Evolutionary conservation across 2,888 invertebrate species (phyloP).

Genomic region (Allolobophora icterica): DNA sequence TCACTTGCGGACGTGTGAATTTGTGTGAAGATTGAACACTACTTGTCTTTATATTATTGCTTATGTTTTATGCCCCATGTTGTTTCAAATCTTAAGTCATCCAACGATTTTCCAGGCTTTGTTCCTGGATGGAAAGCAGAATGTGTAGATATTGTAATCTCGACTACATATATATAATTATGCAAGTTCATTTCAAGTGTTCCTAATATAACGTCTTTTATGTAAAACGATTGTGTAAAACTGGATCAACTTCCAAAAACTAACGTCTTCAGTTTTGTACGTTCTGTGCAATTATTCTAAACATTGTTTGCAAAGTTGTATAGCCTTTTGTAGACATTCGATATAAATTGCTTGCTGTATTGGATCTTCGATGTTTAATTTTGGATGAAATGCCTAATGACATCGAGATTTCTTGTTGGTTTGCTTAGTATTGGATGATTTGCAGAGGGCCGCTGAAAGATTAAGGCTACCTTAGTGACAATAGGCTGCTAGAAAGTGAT

Average conservation of each 20-base stretch:
- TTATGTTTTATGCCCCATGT: not conserved
- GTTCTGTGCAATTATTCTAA: not conserved
- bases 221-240: not conserved
- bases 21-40: not conserved
- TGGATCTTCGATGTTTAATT: not conserved
- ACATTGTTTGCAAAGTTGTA: not conserved
- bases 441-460: not conserved
- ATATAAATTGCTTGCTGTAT: not conserved
- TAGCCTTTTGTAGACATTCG: not conserved
- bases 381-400: not conserved
- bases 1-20: not conserved
- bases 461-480: too few species aligned
- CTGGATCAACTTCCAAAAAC: not conserved
- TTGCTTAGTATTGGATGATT: not conserved
- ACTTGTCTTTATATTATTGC: not conserved
- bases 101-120: not conserved
- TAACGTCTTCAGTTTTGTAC: not conserved
- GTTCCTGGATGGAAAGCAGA: not conserved
- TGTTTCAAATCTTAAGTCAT: not conserved
- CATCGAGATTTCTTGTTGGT: not conserved
- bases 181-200: not conserved
- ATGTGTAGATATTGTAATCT: conserved; percentile 7
- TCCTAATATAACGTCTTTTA: not conserved
- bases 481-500: too few species aligned
- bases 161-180: not conserved